Conservation (phyloP, 1,140 invertebrate genomes). For the Danaus plexippus region DNA sequence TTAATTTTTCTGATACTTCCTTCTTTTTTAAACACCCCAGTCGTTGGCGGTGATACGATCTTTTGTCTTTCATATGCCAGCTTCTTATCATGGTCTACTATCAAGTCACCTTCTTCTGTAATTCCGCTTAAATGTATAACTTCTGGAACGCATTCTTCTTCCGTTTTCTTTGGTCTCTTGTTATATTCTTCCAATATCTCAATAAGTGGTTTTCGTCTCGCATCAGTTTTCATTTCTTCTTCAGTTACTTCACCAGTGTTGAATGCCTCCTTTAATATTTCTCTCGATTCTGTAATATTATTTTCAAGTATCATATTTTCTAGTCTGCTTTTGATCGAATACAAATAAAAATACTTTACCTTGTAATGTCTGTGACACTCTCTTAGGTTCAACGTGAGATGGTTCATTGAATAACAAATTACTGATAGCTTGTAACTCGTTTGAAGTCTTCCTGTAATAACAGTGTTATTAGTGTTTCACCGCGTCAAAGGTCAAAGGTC, state of each 20-base stretch:
- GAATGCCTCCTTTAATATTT: not conserved
- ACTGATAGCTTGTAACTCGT: constrained; percentile 39
- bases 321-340: not conserved
- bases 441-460: constrained; percentile 31
- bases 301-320: too few relatives aligned
- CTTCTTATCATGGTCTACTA: constrained; percentile 41
- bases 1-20: not conserved
- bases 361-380: constrained; percentile 10
- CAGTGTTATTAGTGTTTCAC: too few relatives aligned
- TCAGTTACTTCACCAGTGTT: not conserved
- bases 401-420: constrained; percentile 47
- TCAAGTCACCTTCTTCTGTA: constrained; percentile 24
- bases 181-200: constrained; percentile 40
- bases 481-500: not conserved
- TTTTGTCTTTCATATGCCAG: constrained; percentile 17
- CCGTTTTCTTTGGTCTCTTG: constrained; percentile 16
- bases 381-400: constrained; percentile 29
- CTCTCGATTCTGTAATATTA: constrained; percentile 15
- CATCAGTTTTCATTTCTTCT: constrained; percentile 23
- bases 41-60: not conserved
- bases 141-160: constrained; percentile 9
- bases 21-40: constrained; percentile 2
- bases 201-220: constrained; percentile 36
- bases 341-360: constrained; percentile 9
- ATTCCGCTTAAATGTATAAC: constrained; percentile 12